Conservation (phyloP, 2,888 invertebrate genomes). For the Amiota minor region DNA sequence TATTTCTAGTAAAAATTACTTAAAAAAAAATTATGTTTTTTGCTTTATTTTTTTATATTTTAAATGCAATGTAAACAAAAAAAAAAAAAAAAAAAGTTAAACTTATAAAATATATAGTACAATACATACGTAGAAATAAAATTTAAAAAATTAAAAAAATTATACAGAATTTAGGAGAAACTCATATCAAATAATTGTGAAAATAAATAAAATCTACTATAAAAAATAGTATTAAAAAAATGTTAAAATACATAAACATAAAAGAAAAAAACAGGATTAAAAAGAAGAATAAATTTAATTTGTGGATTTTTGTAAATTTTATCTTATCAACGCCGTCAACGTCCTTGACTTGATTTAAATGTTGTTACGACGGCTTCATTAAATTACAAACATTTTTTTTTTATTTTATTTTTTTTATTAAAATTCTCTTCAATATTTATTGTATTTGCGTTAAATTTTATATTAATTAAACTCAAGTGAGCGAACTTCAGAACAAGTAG, state of each 20-base stretch:
- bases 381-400: constrained; percentile 1
- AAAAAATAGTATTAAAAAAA: constrained; percentile 12
- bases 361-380: neutral
- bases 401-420: neutral
- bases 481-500: neutral
- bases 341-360: constrained; percentile 4
- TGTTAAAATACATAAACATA: neutral
- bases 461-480: constrained; percentile 13
- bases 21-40: no score
- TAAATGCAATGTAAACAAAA: no score
- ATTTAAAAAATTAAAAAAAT: no score
- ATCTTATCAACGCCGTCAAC: neutral
- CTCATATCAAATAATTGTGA: neutral
- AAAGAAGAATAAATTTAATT: constrained; percentile 4
- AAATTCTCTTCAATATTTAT: neutral
- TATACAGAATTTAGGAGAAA: no score
- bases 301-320: neutral
- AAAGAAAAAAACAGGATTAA: neutral
- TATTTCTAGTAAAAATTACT: neutral
- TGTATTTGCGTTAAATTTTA: constrained; percentile 11
- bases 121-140: no score
- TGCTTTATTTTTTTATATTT: no score
- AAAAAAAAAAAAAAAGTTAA: no score
- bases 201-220: neutral
- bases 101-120: no score